phyloP scores from a whole-genome alignment of 2,797 vertebrate species.

The Hemibagrus guttatus region DNA sequence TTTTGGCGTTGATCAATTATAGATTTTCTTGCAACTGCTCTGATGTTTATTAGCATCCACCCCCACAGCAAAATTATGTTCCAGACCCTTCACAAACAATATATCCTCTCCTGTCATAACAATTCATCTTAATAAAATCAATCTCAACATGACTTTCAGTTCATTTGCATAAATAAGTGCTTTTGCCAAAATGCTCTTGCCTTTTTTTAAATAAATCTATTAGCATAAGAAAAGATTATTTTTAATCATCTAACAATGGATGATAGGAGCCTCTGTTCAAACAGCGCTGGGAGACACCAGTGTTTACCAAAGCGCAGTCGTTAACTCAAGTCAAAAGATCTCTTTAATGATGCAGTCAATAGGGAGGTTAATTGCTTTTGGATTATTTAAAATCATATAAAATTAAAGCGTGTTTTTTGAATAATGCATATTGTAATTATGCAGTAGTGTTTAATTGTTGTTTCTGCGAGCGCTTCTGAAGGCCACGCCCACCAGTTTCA shows the following conservation, averaged over 20 bases:
- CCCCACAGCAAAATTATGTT: slow-evolving; percentile 3
- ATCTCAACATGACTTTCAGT: slow-evolving; percentile 75
- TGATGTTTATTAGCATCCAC: slow-evolving; percentile 27
- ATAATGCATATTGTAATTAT: not conserved
- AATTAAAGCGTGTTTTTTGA: not conserved
- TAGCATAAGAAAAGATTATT: slow-evolving; percentile 73
- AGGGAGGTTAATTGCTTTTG: slow-evolving; percentile 48
- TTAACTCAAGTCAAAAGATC: slow-evolving; percentile 32
- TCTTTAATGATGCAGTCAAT: not conserved
- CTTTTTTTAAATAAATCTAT: slow-evolving; percentile 61
- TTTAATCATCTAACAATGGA: slow-evolving; percentile 77
- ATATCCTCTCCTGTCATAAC: slow-evolving; percentile 64
- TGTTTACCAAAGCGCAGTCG: slow-evolving; percentile 33
- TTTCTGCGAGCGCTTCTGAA: slow-evolving; percentile 13
- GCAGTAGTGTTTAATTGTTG: not conserved
- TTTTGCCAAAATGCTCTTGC: slow-evolving; percentile 62
- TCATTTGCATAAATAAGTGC: slow-evolving; percentile 78
- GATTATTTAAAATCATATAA: not conserved
- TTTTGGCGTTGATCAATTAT: slow-evolving; percentile 26
- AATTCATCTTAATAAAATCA: slow-evolving; percentile 74
- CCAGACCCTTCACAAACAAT: slow-evolving; percentile 33
- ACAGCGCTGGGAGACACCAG: slow-evolving; percentile 66
- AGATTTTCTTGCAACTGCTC: slow-evolving; percentile 26
- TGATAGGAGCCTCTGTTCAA: slow-evolving; percentile 73
- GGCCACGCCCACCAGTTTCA: slow-evolving; percentile 64